Percentiles rank a stretch among this genome's conserved stretches.
phyloP scores from a whole-genome alignment of 2,113 vertebrate species.

The Hypomesus transpacificus region DNA sequence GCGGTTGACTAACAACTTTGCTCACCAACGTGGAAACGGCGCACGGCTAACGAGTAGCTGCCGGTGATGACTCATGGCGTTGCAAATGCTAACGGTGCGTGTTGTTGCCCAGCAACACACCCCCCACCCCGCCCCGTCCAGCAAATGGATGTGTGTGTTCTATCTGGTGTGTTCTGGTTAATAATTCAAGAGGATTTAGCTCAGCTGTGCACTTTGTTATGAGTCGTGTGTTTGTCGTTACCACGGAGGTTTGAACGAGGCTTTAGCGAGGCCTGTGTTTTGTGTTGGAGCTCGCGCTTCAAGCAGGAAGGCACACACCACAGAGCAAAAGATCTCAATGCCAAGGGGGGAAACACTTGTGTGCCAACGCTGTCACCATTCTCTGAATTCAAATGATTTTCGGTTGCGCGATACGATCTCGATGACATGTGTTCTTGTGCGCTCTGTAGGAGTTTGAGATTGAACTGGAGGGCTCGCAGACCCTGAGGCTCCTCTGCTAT shows the following conservation, averaged over 20 bases:
- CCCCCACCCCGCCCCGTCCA: too few species aligned
- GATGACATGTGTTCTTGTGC: not conserved
- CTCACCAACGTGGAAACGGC: constrained; percentile 57
- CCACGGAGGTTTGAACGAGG: not conserved
- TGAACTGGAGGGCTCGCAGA: constrained; percentile 96
- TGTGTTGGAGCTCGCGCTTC: too few species aligned
- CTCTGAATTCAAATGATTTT: too few species aligned
- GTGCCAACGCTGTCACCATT: too few species aligned
- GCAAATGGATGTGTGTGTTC: not conserved
- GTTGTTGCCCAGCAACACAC: not conserved
- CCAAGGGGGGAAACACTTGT: too few species aligned
- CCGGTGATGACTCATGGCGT: constrained; percentile 61
- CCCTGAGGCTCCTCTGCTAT: constrained; percentile 90
- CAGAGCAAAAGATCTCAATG: too few species aligned
- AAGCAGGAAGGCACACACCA: too few species aligned
- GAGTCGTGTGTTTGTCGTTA: constrained; percentile 1
- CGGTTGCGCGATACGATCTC: too few species aligned
- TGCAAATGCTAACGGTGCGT: constrained; percentile 50
- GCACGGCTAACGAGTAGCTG: constrained; percentile 57
- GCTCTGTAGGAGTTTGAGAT: constrained; percentile 92
- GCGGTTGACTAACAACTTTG: constrained; percentile 44
- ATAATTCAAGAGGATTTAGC: constrained; percentile 37
- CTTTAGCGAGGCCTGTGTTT: too few species aligned
- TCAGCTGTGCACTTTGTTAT: constrained; percentile 21
- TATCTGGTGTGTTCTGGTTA: constrained; percentile 24